phyloP scores from a whole-genome alignment of 2,113 vertebrate species.

The Chaenogobius annularis region DNA sequence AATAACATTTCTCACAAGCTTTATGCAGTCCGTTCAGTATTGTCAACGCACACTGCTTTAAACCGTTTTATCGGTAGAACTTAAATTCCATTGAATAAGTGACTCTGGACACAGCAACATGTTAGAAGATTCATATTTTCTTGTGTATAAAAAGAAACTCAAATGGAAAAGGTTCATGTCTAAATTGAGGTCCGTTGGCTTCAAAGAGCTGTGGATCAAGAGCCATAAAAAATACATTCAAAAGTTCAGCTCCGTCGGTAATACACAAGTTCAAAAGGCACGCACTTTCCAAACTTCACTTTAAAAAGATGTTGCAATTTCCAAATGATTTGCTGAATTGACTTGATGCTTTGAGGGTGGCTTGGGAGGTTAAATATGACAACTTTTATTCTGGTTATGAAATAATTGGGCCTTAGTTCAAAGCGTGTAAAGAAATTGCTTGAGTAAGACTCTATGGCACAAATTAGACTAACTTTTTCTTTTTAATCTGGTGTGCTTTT shows the following conservation, averaged over 20 bases:
- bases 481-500: neutral
- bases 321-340: neutral
- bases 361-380: neutral
- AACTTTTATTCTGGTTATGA: neutral
- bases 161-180: neutral
- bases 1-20: too few species aligned
- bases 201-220: neutral
- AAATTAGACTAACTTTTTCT: neutral
- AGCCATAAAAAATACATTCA: neutral
- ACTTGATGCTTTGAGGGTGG: neutral
- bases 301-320: neutral
- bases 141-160: neutral
- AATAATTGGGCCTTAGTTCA: neutral
- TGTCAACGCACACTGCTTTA: neutral
- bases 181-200: conserved; percentile 5
- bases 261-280: neutral
- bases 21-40: too few species aligned
- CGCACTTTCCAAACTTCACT: neutral
- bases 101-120: neutral
- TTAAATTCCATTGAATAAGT: neutral
- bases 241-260: neutral
- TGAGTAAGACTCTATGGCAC: neutral
- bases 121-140: neutral
- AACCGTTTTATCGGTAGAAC: neutral
- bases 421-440: neutral